phyloP scores from a whole-genome alignment of 1,140 invertebrate species.

The Leucophenga varia region DNA sequence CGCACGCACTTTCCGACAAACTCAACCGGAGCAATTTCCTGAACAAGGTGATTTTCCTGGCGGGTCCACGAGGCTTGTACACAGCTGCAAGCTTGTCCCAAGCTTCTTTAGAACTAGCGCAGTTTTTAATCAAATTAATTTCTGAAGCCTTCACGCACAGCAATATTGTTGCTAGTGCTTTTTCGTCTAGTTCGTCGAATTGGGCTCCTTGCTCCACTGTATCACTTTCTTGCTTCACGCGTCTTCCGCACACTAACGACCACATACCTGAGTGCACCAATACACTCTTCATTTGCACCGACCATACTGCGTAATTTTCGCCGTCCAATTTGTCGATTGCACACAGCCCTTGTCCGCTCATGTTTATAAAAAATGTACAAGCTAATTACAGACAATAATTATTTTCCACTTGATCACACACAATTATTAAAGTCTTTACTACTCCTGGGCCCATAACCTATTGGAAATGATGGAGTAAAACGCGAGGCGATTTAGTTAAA shows the following conservation, averaged over 20 bases:
- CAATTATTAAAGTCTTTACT: no score
- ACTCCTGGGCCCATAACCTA: no score
- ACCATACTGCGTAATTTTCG: conserved; percentile 12
- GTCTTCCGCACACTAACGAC: conserved; percentile 5
- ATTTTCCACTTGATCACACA: no score
- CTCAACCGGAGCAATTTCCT: no score
- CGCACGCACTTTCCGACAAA: no score
- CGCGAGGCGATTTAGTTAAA: no score
- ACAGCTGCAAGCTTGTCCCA: background rate
- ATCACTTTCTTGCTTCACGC: background rate
- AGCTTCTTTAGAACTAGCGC: background rate
- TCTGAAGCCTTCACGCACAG: background rate
- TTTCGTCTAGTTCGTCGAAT: background rate
- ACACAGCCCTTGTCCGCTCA: background rate
- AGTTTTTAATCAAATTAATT: background rate
- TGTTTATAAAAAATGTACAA: conserved; percentile 4
- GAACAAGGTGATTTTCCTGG: no score
- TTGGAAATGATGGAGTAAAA: no score
- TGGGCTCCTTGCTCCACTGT: background rate
- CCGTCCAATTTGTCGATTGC: conserved; percentile 16
- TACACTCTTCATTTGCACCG: conserved; percentile 16
- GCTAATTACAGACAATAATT: no score
- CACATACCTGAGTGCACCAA: conserved; percentile 8
- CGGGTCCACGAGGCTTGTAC: no score
- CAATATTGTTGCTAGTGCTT: conserved; percentile 1